Evolutionary conservation across 2,888 invertebrate genomes (phyloP).

Genomic region (Digitonthophagus gazella): DNA sequence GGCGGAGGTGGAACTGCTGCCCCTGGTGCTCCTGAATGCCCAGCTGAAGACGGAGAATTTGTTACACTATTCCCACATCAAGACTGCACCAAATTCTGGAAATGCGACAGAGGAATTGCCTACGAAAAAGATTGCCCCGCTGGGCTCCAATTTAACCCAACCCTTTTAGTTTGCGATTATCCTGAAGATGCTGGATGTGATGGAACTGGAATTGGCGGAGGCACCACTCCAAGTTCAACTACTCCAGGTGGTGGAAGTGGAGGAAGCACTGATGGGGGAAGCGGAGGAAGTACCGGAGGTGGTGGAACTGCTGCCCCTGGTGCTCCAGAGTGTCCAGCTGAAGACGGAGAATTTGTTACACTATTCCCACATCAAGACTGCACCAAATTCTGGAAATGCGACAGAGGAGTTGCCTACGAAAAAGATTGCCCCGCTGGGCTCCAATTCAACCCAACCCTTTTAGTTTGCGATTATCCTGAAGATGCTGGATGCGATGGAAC

Average conservation of each 20-base stretch:
- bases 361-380: conserved; percentile 24
- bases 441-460: conserved; percentile 22
- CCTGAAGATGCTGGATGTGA: conserved; percentile 19
- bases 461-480: too few relatives aligned
- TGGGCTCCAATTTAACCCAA: conserved; percentile 17
- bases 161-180: conserved; percentile 14
- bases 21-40: conserved; percentile 17
- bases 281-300: background rate
- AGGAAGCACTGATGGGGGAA: too few relatives aligned
- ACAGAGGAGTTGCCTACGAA: conserved; percentile 17
- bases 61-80: conserved; percentile 21
- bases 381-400: conserved; percentile 27
- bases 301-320: background rate
- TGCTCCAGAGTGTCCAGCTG: conserved; percentile 13
- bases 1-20: background rate
- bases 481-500: too few relatives aligned
- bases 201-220: background rate
- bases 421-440: conserved; percentile 20
- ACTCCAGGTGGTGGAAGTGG: background rate
- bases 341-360: conserved; percentile 19
- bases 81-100: conserved; percentile 27
- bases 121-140: conserved; percentile 11
- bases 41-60: conserved; percentile 23
- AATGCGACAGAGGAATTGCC: conserved; percentile 19
- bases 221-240: background rate